Evolutionary conservation across 2,113 vertebrate genomes (phyloP).

Genomic region (Coptodon rendalli): DNA sequence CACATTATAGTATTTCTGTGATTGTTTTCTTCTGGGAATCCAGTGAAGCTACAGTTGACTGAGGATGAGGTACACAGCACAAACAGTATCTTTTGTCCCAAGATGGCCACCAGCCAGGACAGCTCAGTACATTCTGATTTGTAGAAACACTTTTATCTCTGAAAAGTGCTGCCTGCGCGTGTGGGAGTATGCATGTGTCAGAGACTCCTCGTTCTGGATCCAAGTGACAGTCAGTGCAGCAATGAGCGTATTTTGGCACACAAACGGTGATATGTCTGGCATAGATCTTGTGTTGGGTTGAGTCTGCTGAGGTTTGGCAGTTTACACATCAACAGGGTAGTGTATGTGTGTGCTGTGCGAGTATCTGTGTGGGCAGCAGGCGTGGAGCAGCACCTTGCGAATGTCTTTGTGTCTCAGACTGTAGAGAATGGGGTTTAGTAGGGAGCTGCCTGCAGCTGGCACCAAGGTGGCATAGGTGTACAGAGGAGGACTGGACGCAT

Average conservation of each 20-base stretch:
- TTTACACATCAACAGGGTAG: conserved; percentile 89
- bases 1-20: background rate
- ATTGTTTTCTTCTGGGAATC: conserved; percentile 35
- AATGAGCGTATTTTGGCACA: conserved; percentile 48
- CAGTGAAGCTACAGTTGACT: conserved; percentile 48
- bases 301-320: background rate
- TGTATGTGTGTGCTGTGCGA: conserved; percentile 69
- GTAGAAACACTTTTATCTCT: conserved; percentile 23
- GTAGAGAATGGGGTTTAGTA: conserved; percentile 92
- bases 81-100: conserved; percentile 35
- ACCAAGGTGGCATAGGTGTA: conserved; percentile 87
- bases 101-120: conserved; percentile 23
- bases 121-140: conserved; percentile 56
- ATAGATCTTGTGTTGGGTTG: conserved; percentile 27
- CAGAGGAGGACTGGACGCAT: conserved; percentile 74
- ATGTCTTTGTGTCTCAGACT: conserved; percentile 92
- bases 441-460: conserved; percentile 86
- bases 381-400: conserved; percentile 83
- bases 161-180: conserved; percentile 9
- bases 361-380: conserved; percentile 77
- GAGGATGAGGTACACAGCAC: conserved; percentile 59
- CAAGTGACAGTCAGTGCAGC: conserved; percentile 19
- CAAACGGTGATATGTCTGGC: conserved; percentile 49
- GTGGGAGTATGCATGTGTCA: background rate
- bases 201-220: conserved; percentile 6